Evolutionary conservation across 2,888 invertebrate genomes (phyloP), one percentile per base, ranked within the genome.

Genomic region (Drosophila borealis): DNA sequence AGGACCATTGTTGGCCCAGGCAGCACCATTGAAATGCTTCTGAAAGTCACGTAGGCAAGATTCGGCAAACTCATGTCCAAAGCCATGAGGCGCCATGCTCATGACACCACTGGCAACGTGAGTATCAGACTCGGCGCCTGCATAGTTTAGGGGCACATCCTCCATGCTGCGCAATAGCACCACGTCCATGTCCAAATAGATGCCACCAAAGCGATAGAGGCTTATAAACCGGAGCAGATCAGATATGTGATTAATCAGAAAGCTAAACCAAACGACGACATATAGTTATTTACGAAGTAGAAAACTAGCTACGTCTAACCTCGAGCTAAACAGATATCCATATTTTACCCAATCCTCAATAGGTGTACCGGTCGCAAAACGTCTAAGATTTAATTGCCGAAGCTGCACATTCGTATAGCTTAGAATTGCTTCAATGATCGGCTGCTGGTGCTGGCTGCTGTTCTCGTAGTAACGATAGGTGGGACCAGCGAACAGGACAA

Each of bases 121-220:
- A 2, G 89, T 2, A 29, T 92, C 89, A 1, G 94, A 94, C 91
- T 95, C 95, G 0, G 94, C 94, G 1, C 95, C 95, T 0, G 94
- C 94, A 78, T 93, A 95, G 90, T 95, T 95, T 0, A 92, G 91
- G 3, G 88, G 85, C 4, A 91, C 66, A 14, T 89, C 66, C 62
- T 90, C 90, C 46, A 91, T 71, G 44, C 80, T 90, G 76, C 94
- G 95, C 33, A 94, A 93, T 3, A 96, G 94, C 10, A 97, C 93
- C 2, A 96, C 94, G 90, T 97, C 96, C 74, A 96, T 92, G 81
- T 97, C 96, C 62, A 96, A 91, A 89, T 96, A 96, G 51, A 96
- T 94, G 0, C 97, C 96, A 14, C 96, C 96, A 90, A 94, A 96
- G 88, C 95, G 96, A 93, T 95, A 96, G 3, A 97, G 91, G 0